These are phyloP conservation scores for Balanococcus diminutus DNA, from an alignment of 2,888 invertebrate genomes.

Conservation along the genomic window DNA sequence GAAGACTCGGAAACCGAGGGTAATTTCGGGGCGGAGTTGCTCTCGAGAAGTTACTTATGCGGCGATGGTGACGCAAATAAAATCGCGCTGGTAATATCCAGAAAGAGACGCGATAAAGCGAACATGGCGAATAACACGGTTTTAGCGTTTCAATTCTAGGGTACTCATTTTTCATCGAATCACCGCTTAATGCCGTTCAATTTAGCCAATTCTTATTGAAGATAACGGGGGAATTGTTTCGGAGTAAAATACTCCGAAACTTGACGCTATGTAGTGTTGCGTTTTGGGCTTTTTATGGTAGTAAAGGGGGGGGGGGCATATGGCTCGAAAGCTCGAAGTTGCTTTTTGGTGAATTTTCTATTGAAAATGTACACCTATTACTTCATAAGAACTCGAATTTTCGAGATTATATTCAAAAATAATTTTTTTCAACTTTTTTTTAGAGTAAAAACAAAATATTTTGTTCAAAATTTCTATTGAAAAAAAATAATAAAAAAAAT, in stretches of 20 bases:
- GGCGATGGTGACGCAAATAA: background rate
- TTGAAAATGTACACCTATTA: no score
- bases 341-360: no score
- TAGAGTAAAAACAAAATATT: no score
- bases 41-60: background rate
- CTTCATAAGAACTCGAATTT: no score
- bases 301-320: no score
- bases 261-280: background rate
- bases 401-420: no score
- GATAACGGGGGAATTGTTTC: background rate
- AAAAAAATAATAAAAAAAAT: no score
- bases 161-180: constrained; percentile 14
- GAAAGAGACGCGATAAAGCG: background rate
- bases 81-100: background rate
- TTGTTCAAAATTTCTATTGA: no score
- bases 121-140: background rate
- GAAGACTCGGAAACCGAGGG: background rate
- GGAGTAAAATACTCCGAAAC: background rate
- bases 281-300: no score
- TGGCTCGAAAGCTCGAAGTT: no score
- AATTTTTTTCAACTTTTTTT: no score
- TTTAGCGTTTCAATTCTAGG: background rate
- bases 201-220: background rate
- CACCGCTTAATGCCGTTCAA: background rate
- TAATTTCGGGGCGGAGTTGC: background rate